Base-by-base conservation (phyloP, 1,140 invertebrate species). In the Heliconius himera region DNA sequence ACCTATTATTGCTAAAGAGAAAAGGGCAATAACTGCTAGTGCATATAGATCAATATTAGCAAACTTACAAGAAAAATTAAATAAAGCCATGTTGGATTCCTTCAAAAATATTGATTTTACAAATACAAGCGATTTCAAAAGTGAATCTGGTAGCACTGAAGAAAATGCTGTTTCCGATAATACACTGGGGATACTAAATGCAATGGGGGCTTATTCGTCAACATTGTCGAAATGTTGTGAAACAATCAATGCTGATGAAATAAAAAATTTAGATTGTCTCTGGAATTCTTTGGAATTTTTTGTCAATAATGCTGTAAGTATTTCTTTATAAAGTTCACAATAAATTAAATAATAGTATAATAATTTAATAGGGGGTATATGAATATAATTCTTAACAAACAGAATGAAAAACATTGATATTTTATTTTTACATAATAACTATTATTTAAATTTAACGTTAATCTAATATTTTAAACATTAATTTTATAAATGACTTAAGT, bases 11-110 rank as follows among this genome's bases (percentile, higher is more conserved):
- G 88, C 90, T 26, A 93, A 90, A 78, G 91, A 94, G 72, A 93
- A 92, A 72, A 89, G 87, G 82, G 86, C 86, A 8, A 89, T 93
- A 76, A 92, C 90, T 22, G 84, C 87, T 5, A 93, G 92, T 66
- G 88, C 87, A 0, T 88, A 82, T 73, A 88, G 92, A 83, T 91
- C 92, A 20, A 92, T 94, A 71, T 86, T 94, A 78, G 91, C 92
- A 1, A 88, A 91, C 78, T 77, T 93, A 73, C 93, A 94, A 88
- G 93, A 94, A 49, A 90, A 93, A 83, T 80, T 94, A 29, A 91
- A 94, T 75, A 86, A 86, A 56, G 81, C 86, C 33, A 86, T 94
- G 78, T 74, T 94, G 51, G 82, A 93, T 70, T 86, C 88, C 0
- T 93, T 94, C 36, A 93, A 88, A 84, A 89, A 87, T 74, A 88